Percentiles rank a stretch among this genome's conserved stretches.
Conservation (phyloP, 2,113 vertebrate species). For the Prunella fulvescens region DNA sequence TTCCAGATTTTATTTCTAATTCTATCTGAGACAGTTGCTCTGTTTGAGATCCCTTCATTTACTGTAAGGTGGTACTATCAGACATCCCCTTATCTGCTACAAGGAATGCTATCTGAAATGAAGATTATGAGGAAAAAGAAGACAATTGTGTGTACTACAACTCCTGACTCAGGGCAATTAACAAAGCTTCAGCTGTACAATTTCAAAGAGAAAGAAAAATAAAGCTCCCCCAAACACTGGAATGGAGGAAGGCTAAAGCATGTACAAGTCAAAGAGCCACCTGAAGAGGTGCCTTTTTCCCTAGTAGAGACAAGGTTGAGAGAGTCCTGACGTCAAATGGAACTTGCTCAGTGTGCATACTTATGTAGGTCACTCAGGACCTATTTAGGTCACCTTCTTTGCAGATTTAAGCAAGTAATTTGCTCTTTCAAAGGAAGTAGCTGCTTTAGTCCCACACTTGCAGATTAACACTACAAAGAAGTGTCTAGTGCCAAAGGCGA, state of each 20-base stretch:
- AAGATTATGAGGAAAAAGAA: not conserved
- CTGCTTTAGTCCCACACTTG: not conserved
- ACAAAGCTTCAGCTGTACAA: not conserved
- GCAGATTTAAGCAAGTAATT: conserved; percentile 14
- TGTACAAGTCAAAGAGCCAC: not conserved
- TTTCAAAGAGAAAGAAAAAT: not conserved
- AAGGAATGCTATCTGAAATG: not conserved
- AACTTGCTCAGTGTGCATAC: not conserved
- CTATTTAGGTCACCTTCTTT: not conserved
- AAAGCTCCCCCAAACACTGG: not conserved
- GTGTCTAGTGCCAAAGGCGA: not conserved
- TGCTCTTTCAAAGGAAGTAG: not conserved
- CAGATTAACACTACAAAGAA: conserved; percentile 1
- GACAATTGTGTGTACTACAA: not conserved
- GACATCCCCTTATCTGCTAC: not conserved
- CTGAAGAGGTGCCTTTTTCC: not conserved
- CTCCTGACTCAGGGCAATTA: not conserved
- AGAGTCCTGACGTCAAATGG: not conserved
- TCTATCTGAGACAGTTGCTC: not conserved
- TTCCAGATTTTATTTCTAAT: not conserved
- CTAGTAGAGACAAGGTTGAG: not conserved
- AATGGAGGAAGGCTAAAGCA: not conserved
- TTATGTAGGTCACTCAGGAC: not conserved
- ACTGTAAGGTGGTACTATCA: not conserved
- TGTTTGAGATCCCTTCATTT: not conserved